phyloP scores from a whole-genome alignment of 2,797 vertebrate species.

The Artibeus lituratus region DNA sequence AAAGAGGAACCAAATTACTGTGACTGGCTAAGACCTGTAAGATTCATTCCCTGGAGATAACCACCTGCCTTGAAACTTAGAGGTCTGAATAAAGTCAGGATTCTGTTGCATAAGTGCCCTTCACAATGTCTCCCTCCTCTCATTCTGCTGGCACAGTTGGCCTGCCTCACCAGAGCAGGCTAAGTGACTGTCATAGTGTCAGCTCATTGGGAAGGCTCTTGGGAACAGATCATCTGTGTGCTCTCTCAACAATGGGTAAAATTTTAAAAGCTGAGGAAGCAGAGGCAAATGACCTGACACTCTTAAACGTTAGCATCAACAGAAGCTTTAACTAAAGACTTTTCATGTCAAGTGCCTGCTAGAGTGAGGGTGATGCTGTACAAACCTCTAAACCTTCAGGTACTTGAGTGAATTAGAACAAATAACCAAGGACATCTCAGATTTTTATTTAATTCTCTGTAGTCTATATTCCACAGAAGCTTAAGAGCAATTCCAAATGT shows the following conservation, averaged over 20 bases:
- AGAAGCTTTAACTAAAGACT: neutral
- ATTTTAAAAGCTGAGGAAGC: neutral
- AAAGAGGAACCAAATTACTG: neutral
- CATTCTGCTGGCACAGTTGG: neutral
- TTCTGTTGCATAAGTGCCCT: neutral
- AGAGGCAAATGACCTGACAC: neutral
- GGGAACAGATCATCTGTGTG: neutral
- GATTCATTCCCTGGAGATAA: neutral
- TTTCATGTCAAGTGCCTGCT: neutral
- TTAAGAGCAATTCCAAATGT: neutral
- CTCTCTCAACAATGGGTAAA: neutral
- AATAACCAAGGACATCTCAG: neutral
- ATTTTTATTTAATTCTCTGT: neutral
- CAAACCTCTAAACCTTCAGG: neutral
- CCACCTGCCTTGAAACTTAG: neutral
- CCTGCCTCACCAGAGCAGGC: neutral
- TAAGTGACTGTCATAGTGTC: neutral
- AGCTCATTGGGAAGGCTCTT: neutral
- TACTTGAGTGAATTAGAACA: neutral
- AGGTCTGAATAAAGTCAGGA: neutral
- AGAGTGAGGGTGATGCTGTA: neutral
- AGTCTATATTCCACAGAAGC: neutral
- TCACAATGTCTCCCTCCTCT: neutral
- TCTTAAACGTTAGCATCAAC: neutral
- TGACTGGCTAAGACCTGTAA: neutral